Evolutionary conservation across 2,888 invertebrate species (phyloP).

Genomic region (Matsumyia berberina): DNA sequence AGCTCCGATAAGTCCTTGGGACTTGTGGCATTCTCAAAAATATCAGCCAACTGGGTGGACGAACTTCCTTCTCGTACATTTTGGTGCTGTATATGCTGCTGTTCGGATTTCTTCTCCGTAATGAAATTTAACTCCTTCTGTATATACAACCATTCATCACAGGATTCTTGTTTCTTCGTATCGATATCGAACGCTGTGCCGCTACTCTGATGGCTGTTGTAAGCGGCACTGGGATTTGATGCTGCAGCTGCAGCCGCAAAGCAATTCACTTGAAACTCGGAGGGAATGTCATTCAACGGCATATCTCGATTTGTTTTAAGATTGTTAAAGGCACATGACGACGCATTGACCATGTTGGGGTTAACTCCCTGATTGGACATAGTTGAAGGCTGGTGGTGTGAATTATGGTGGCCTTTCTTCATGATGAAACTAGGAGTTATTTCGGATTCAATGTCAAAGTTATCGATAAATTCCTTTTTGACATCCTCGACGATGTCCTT

Average conservation of each 20-base stretch:
- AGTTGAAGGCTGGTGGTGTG: constrained; percentile 25
- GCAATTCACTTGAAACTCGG: constrained; percentile 66
- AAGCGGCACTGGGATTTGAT: constrained; percentile 40
- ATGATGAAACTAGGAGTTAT: constrained; percentile 84
- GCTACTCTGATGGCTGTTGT: constrained; percentile 69
- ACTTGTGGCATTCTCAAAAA: constrained; percentile 83
- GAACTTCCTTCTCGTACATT: constrained; percentile 36
- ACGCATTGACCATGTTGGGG: constrained; percentile 44
- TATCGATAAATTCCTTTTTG: constrained; percentile 82
- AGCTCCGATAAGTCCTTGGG: constrained; percentile 79
- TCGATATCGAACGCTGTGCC: constrained; percentile 64
- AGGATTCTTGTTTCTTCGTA: constrained; percentile 83
- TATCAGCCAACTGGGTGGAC: constrained; percentile 80
- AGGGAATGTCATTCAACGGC: constrained; percentile 55
- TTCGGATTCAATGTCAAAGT: constrained; percentile 84
- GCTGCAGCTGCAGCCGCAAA: constrained; percentile 60
- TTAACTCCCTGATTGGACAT: constrained; percentile 25
- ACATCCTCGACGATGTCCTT: constrained; percentile 76
- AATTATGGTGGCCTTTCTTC: constrained; percentile 80
- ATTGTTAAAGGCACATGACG: constrained; percentile 72
- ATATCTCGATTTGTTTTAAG: constrained; percentile 56
- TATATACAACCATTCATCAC: constrained; percentile 89
- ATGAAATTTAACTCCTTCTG: constrained; percentile 87
- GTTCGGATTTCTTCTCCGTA: constrained; percentile 77
- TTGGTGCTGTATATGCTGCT: constrained; percentile 77